Base-by-base conservation (phyloP, 2,888 invertebrate genomes). In the Blomia tropicalis region DNA sequence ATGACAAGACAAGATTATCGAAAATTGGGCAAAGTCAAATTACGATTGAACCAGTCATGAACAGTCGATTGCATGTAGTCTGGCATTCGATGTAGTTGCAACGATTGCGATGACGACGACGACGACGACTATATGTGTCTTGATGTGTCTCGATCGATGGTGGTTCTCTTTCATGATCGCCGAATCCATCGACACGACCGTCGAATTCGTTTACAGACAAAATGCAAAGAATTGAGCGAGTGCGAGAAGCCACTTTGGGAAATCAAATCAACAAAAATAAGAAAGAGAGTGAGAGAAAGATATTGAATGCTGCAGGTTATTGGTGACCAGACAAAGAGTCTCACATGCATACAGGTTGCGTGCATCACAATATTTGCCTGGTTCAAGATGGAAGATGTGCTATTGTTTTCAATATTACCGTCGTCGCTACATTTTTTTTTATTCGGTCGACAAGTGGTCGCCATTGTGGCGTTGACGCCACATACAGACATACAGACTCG, bases 21-120 rank as follows among this genome's bases (percentile, higher is more conserved):
- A 27, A 41, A 47, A 47, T 47, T 47, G 51, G 51, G n/a, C 51
- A 47, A 47, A 47, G 51, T 47, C 51, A 47, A 47, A 47, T 47
- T 47, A 27, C 51, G n/a, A 47, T n/a, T 19, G 51, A 36, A 36
- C 36, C 7, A 36, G 36, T 17, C 7, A 17, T 36, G 36, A 17
- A n/a, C n/a, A n/a, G n/a, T n/a, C n/a, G n/a, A n/a, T n/a, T n/a
- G n/a, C n/a, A n/a, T n/a, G n/a, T n/a, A n/a, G n/a, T n/a, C n/a
- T n/a, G n/a, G n/a, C n/a, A n/a, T n/a, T n/a, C n/a, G n/a, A n/a
- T n/a, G n/a, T n/a, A n/a, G n/a, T n/a, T n/a, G n/a, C n/a, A n/a
- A n/a, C n/a, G n/a, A n/a, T n/a, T n/a, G n/a, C n/a, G n/a, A n/a
- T n/a, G n/a, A n/a, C n/a, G n/a, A n/a, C n/a, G n/a, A n/a, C n/a